Conservation (phyloP, 2,888 invertebrate species). For the Calephelis perditalis region DNA sequence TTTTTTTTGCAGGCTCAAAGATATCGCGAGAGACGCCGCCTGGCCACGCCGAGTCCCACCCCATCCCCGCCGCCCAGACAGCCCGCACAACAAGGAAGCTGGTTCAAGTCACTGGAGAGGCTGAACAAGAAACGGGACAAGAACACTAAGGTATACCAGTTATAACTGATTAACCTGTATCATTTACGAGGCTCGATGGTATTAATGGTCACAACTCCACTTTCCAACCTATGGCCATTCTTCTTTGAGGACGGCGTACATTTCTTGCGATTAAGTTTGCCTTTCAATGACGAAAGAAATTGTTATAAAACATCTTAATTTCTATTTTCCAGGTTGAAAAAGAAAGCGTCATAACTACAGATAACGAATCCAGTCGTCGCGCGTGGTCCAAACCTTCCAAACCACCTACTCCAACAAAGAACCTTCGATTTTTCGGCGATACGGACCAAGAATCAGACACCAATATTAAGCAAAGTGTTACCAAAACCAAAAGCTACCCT, state of each 20-base stretch:
- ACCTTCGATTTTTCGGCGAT: constrained; percentile 90
- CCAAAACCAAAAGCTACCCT: constrained; percentile 48
- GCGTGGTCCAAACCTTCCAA: constrained; percentile 51
- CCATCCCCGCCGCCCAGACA: constrained; percentile 81
- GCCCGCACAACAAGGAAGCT: constrained; percentile 76
- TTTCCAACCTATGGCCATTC: too few relatives aligned
- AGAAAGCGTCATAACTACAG: constrained; percentile 73
- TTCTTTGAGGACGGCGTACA: too few relatives aligned
- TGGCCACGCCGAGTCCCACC: constrained; percentile 86
- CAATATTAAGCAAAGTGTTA: constrained; percentile 55
- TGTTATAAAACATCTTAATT: too few relatives aligned
- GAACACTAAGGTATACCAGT: constrained; percentile 61
- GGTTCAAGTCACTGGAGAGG: constrained; percentile 89
- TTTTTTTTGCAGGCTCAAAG: constrained; percentile 63
- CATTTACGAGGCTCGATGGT: too few relatives aligned
- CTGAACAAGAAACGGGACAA: constrained; percentile 82
- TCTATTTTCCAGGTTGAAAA: constrained; percentile 55
- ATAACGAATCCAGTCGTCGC: constrained; percentile 72
- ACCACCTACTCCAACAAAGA: constrained; percentile 78
- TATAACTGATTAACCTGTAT: too few relatives aligned
- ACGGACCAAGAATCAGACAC: constrained; percentile 87
- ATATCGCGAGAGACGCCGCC: constrained; percentile 84
- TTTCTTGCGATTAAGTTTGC: too few relatives aligned
- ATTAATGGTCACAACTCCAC: too few relatives aligned
- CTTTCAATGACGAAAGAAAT: too few relatives aligned